A percentile compares a stretch with the other conserved stretches of the same genome.
These are phyloP conservation scores for Aelia acuminata DNA, from an alignment of 2,888 invertebrate genomes.

Conservation along the genomic window DNA sequence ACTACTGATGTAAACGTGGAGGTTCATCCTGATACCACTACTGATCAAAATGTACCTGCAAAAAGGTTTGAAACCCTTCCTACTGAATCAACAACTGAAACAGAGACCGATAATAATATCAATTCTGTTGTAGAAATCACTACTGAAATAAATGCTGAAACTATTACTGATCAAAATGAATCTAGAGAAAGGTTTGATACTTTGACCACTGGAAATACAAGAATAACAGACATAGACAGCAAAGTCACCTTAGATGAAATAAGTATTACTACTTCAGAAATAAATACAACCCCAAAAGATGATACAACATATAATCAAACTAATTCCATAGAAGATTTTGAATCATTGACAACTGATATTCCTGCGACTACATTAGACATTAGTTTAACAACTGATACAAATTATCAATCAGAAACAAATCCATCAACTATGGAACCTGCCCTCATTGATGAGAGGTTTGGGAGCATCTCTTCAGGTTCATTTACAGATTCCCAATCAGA, in stretches of 20 bases:
- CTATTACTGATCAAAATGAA: neutral
- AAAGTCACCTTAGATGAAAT: neutral
- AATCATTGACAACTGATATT: neutral
- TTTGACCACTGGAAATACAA: neutral
- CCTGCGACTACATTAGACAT: neutral
- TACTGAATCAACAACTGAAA: constrained; percentile 49
- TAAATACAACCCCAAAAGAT: neutral
- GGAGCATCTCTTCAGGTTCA: neutral
- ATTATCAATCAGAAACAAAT: constrained; percentile 40
- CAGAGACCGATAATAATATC: neutral
- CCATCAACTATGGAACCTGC: neutral
- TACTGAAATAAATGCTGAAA: neutral
- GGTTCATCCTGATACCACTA: neutral
- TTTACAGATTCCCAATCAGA: neutral
- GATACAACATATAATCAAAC: neutral
- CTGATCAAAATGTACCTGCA: neutral
- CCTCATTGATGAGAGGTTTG: neutral
- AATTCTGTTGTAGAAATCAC: neutral
- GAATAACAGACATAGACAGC: neutral
- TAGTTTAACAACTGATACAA: neutral
- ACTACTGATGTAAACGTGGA: neutral
- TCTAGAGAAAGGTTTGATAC: neutral
- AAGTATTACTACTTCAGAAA: neutral
- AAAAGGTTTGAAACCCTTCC: constrained; percentile 12
- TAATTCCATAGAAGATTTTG: neutral